Percentiles rank a stretch among this genome's conserved stretches.
phyloP scores from a whole-genome alignment of 2,888 invertebrate species.

The Pseudanteris insignis region DNA sequence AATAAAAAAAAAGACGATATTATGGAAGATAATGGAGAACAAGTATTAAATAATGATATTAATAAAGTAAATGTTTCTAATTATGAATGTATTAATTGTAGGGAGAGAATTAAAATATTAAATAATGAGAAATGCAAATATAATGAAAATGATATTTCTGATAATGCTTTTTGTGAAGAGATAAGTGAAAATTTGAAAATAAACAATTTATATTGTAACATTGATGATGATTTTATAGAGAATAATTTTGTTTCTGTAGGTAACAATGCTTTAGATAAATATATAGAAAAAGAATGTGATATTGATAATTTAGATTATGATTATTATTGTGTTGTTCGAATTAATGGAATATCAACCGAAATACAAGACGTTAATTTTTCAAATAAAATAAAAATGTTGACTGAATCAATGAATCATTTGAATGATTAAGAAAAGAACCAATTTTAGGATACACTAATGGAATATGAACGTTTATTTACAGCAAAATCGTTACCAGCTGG shows the following conservation, averaged over 20 bases:
- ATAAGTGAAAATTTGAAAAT: no score
- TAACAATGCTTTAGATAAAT: background rate
- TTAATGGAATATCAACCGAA: background rate
- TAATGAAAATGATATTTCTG: background rate
- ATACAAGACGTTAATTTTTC: background rate
- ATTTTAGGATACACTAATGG: background rate
- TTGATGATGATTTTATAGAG: background rate
- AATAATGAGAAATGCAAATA: background rate
- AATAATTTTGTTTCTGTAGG: background rate
- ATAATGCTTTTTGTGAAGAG: background rate
- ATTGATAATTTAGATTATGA: background rate
- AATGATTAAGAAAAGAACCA: background rate
- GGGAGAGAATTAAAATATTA: background rate
- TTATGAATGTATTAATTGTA: no score
- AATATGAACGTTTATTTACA: background rate
- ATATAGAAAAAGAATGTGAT: background rate
- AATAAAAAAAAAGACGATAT: no score
- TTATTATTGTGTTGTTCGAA: background rate
- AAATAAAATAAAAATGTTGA: background rate
- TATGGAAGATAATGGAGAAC: no score
- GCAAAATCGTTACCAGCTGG: background rate
- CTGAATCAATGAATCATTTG: background rate
- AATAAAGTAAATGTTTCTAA: background rate
- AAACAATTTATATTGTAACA: background rate
- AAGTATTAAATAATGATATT: background rate